Evolutionary conservation across 2,888 invertebrate genomes (phyloP), one percentile per base, ranked within the genome.

Genomic region (Drosophila infuscata): DNA sequence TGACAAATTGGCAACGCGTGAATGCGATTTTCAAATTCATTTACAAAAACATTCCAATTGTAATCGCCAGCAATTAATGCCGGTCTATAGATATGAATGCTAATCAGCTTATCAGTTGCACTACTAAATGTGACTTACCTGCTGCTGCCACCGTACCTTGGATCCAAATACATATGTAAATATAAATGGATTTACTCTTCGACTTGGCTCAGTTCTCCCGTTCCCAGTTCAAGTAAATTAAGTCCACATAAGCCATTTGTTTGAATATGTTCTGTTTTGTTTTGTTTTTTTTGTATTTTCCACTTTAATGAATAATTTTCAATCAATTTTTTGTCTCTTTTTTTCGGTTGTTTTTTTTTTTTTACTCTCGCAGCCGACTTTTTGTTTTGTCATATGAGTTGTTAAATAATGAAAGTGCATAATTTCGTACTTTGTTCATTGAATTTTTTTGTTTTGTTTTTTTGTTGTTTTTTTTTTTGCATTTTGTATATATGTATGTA

Each of bases 281-380:
- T 46, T 25, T 25, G 20, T 25, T 71, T 64, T 63, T 74, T 54
- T 65, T 79, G 67, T 83, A 63, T 60, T 54, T 54, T 71, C 68
- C 83, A 85, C 69, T 85, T 85, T 85, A 83, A 88, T 88, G 76
- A 83, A 83, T 85, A 86, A 81, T 77, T 82, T 79, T 74, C 83
- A 85, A 85, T 83, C 70, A 78, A 88, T 81, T 60, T 60, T 67
- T 68, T 73, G 65, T 46, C 67, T 72, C 52, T 46, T 71, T 64
- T 67, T 53, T 30, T 29, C 32, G 17, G 8, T 56, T 59, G 29
- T 57, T 65, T 1, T 7, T 33, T 3, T 76, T 56, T 35, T 46
- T 29, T 54, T 73, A 57, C 20, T 15, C 1, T 43, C 67, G 58
- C 56, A 64, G 57, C 67, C 68, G 68, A 68, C 36, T 57, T 76